phyloP scores from a whole-genome alignment of 2,888 invertebrate species.

The Parnassius smintheus region DNA sequence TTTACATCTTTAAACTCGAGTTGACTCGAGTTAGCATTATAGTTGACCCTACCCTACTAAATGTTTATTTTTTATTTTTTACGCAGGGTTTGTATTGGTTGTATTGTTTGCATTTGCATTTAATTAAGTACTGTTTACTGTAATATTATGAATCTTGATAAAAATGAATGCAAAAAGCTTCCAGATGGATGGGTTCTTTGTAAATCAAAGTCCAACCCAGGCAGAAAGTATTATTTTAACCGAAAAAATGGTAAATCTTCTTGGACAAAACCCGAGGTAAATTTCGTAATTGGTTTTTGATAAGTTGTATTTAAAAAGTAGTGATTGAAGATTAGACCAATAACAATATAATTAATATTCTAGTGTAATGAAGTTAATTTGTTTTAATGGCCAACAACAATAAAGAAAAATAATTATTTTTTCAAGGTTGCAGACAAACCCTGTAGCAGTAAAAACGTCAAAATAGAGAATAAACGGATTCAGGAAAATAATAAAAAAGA shows the following conservation, averaged over 20 bases:
- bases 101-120: no score
- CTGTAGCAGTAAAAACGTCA: slow-evolving; percentile 31
- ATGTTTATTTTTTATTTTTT: no score
- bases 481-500: slow-evolving; percentile 49
- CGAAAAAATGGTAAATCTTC: slow-evolving; percentile 72
- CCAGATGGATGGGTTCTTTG: slow-evolving; percentile 76
- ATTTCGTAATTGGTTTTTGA: slow-evolving; percentile 45
- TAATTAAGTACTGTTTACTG: slow-evolving; percentile 9
- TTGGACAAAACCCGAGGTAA: slow-evolving; percentile 72
- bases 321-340: no score
- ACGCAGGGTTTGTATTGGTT: no score
- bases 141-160: slow-evolving; percentile 57
- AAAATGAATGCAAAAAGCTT: slow-evolving; percentile 55
- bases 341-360: no score
- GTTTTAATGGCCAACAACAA: no score
- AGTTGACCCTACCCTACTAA: no score
- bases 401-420: slow-evolving; percentile 16
- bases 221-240: slow-evolving; percentile 73
- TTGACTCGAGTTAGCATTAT: no score
- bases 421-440: slow-evolving; percentile 55
- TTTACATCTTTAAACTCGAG: no score
- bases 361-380: no score
- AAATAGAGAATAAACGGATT: slow-evolving; percentile 41
- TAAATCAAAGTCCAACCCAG: slow-evolving; percentile 68
- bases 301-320: no score